Evolutionary conservation across 1,140 invertebrate genomes (phyloP).

Genomic region (Alviniconcha marisindica): DNA sequence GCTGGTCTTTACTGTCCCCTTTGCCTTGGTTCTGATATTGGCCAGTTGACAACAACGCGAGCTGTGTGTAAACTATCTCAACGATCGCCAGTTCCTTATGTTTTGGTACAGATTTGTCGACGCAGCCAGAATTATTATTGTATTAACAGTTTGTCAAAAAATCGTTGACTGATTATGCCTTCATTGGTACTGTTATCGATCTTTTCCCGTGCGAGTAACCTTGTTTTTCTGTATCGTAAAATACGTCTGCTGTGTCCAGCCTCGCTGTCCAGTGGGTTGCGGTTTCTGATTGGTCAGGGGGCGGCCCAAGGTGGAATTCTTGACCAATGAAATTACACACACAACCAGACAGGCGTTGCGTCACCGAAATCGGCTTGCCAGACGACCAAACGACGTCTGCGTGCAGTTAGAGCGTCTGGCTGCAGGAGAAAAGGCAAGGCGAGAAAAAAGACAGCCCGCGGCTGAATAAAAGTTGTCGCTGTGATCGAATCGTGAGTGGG

Average conservation of each 20-base stretch:
- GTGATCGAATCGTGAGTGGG: neutral
- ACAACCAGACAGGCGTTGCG: constrained; percentile 6
- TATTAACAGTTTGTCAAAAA: neutral
- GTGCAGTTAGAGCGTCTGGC: constrained; percentile 19
- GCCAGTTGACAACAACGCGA: neutral
- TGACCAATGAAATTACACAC: neutral
- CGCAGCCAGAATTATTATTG: neutral
- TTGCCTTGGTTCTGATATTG: neutral
- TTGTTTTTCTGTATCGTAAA: neutral
- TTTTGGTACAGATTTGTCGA: neutral
- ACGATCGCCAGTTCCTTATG: neutral
- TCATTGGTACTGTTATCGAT: no score
- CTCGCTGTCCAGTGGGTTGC: neutral
- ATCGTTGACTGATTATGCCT: neutral
- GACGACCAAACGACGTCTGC: constrained; percentile 5
- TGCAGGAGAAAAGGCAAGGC: neutral
- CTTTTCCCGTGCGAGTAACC: neutral
- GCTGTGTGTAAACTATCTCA: no score
- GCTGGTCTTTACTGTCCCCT: neutral
- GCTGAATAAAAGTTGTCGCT: neutral
- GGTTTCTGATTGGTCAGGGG: constrained; percentile 13
- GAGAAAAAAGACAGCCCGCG: constrained; percentile 2
- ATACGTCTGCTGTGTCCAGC: constrained; percentile 2
- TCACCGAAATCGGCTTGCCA: constrained; percentile 2
- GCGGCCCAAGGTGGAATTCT: neutral